A percentile compares a stretch with the other conserved stretches of the same genome.
Evolutionary conservation across 2,888 invertebrate species (phyloP).

Genomic region (Torymus auratus): DNA sequence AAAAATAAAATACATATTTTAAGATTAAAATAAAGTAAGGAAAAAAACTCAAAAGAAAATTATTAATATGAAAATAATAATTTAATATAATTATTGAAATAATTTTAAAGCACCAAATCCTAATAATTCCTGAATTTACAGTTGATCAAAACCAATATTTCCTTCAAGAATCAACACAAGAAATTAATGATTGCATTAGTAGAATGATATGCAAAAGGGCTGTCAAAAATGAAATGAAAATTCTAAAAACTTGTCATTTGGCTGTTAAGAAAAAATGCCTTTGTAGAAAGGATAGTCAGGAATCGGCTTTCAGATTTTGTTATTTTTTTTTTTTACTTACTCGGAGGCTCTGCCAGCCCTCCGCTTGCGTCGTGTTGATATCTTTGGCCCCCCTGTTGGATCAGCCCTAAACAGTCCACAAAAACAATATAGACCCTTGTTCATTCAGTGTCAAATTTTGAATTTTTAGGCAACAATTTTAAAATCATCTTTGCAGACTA

Average conservation of each 20-base stretch:
- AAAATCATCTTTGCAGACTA: slow-evolving; percentile 31
- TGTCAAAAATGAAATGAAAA: slow-evolving; percentile 51
- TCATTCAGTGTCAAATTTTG: slow-evolving; percentile 34
- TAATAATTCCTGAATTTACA: not conserved
- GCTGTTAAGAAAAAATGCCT: slow-evolving; percentile 47
- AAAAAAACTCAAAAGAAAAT: not conserved
- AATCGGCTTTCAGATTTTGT: slow-evolving; percentile 59
- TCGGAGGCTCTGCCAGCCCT: slow-evolving; percentile 77
- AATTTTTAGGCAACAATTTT: slow-evolving; percentile 37
- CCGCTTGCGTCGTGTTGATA: slow-evolving; percentile 79
- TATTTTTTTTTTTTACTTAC: slow-evolving; percentile 72
- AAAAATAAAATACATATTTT: not conserved
- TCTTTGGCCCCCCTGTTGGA: slow-evolving; percentile 80
- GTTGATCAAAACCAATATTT: slow-evolving; percentile 21
- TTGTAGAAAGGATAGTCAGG: slow-evolving; percentile 50
- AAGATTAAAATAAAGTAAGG: not conserved
- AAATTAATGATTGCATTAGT: slow-evolving; percentile 52
- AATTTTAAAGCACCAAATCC: not conserved
- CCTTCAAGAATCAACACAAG: slow-evolving; percentile 31
- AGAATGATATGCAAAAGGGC: slow-evolving; percentile 44
- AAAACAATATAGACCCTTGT: slow-evolving; percentile 62
- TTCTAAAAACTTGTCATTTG: slow-evolving; percentile 29
- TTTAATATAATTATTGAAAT: too few species aligned
- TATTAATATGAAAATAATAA: too few species aligned
- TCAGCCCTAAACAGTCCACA: slow-evolving; percentile 81